Base-by-base conservation (phyloP, 2,113 vertebrate species). In the Leptocoma aspasia region DNA sequence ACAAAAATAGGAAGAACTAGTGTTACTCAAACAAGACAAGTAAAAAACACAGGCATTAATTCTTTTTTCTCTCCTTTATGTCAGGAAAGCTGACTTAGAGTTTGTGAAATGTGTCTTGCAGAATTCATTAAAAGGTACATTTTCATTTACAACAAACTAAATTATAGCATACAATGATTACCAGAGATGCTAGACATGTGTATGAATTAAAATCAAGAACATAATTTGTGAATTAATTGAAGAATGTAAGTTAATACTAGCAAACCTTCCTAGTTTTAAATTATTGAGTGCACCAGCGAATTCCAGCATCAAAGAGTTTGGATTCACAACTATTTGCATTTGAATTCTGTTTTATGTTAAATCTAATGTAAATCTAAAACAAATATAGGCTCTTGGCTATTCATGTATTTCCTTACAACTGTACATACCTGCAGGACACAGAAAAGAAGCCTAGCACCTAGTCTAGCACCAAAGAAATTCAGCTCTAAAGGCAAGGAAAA, bases 281-380 rank as follows among this genome's bases (percentile, higher is more conserved):
- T 79, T 77, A 92, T 30, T 72, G 63, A 94, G 8, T 87, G 28
- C 56, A 89, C 18, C 37, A 52, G 66, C 7, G 53, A 76, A 61
- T 50, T 92, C 49, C 19, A 82, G 41, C 63, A 84, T 89, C 61
- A 57, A 71, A 64, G 49, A 87, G 65, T 66, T 86, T 49, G 87
- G 65, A 91, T 94, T 96, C 92, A 66, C 72, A 93, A 92, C 52
- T 86, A 94, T 92, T 92, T 94, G 72, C 92, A 88, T 92, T 71
- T 49, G 49, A 89, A 93, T 47, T 73, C 57, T 39, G 35, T 63
- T 94, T 81, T 56, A 73, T 21, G 15, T 33, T 89, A 86, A 83
- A 90, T 53, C 27, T 63, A 71, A 83, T 63, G 63, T 49, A 69
- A 83, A 90, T 83, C 71, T 56, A 90, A 90, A 82, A 56, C 71